Evolutionary conservation across 2,797 vertebrate species (phyloP).

Genomic region (Ibycter americanus): DNA sequence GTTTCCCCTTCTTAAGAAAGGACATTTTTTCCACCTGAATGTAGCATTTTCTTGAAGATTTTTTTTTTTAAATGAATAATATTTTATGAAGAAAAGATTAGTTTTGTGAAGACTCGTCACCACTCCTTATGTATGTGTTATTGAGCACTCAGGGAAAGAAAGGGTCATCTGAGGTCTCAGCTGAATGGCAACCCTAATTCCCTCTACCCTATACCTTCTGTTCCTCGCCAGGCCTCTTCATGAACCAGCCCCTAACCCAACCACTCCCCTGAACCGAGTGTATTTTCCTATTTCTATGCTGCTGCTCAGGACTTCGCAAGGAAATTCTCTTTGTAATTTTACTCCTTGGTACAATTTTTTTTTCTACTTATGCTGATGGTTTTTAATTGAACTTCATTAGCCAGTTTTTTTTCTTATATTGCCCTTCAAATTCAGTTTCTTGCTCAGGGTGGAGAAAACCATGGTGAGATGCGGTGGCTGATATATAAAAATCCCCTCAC

Average conservation of each 20-base stretch:
- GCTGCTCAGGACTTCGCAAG: not conserved
- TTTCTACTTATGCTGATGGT: not conserved
- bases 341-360: not conserved
- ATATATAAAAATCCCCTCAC: accelerated
- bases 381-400: not conserved
- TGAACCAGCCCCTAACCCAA: not conserved
- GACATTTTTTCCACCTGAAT: not conserved
- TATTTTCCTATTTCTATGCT: not conserved
- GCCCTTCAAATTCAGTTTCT: not conserved
- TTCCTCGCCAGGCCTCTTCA: not conserved
- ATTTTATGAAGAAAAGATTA: not conserved
- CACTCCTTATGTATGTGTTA: not conserved
- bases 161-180: not conserved
- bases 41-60: not conserved
- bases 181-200: not conserved
- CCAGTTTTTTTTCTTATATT: not conserved
- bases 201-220: not conserved
- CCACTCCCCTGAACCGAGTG: not conserved
- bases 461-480: not conserved
- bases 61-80: too few species aligned
- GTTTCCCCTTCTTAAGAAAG: not conserved
- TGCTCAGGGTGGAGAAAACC: not conserved
- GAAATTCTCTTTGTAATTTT: not conserved
- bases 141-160: not conserved
- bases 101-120: not conserved